Base-by-base conservation (phyloP, 2,113 vertebrate genomes). In the Lepidothrix coronata region DNA sequence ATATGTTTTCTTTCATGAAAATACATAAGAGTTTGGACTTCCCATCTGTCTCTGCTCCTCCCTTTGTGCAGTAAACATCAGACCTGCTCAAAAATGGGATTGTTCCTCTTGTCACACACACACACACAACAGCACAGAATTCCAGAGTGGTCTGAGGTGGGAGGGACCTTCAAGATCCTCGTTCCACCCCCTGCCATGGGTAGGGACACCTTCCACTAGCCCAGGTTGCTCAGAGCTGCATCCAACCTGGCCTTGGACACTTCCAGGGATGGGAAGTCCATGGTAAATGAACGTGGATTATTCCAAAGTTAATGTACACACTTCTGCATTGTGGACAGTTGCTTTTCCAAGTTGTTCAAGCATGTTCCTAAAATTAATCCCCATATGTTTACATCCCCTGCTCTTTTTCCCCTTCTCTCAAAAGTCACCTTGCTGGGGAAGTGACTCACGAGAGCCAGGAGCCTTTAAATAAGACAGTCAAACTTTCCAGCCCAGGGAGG, bases 121-220 rank as follows among this genome's bases (percentile, higher is more conserved):
- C 0, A 0, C 2, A 7, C 0, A 0, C 13, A 43, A 14, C 3
- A 15, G n/a, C 16, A 48, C 0, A 15, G 27, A 75, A 55, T 70
- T 14, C 24, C 12, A 55, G 33, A 20, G 1, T 49, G n/a, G 21
- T 49, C 61, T 28, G 63, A 12, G 2, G 41, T 31, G 63, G 21
- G 30, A 55, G 8, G 18, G 33, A 52, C 27, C 35, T 51, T 37
- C 37, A 58, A 51, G 51, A 39, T 44, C 77, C 39, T 49, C 12
- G 21, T 43, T 35, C 55, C n/a, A 83, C 9, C 5, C 59, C 28
- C 17, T 41, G 61, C 61, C 27, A 41, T 63, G 62, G 61, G 25
- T 15, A 67, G 15, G 16, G 28, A 58, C 41, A 68, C 24, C 11
- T 83, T 46, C 21, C 48, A 31, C 41, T 16, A 12, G 5, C 9